Base-by-base conservation (phyloP, 2,888 invertebrate genomes). In the Helleia helle region DNA sequence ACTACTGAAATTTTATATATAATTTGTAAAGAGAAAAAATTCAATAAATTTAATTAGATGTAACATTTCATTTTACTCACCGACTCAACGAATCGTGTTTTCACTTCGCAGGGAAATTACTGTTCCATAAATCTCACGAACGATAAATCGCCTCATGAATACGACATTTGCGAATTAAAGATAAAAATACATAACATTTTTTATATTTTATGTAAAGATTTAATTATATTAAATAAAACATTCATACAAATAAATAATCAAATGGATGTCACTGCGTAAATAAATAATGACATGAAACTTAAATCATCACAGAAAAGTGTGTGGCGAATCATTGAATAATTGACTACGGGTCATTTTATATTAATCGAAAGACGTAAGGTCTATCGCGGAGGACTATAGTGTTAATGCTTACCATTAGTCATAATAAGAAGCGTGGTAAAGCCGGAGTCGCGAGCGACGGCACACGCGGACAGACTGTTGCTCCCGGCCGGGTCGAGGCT, bases 401-500 rank as follows among this genome's bases (percentile, higher is more conserved):
- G 56, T 51, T 52, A 52, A 52, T 55, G 72, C 76, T 81, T 80
- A 81, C 83, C 80, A 71, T 75, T 65, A 62, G 70, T 62, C 79
- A 81, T 80, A 65, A 62, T 72, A 67, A 50, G 71, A 65, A 62
- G 55, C 60, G 67, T 56, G 56, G 56, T 58, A 56, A 55, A 15
- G 52, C 60, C 56, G 64, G 63, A 62, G 60, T 65, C 60, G 72
- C 66, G 63, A 62, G 61, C 65, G 63, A 49, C 65, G 75, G 76
- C 72, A 67, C 72, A 72, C 80, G 71, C 71, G 73, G 72, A 70
- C 80, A 80, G 77, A 83, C 81, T 83, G 81, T 83, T 83, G 81
- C 81, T 76, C 62, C 54, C 62, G 68, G 68, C 75, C 75, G 68
- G 75, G 72, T 58, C 58, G 58, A 50, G 61, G 54, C 43, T 72